Evolutionary conservation across 1,140 invertebrate genomes (phyloP), one percentile per base, ranked within the genome.

Genomic region (Dysdera silvatica): DNA sequence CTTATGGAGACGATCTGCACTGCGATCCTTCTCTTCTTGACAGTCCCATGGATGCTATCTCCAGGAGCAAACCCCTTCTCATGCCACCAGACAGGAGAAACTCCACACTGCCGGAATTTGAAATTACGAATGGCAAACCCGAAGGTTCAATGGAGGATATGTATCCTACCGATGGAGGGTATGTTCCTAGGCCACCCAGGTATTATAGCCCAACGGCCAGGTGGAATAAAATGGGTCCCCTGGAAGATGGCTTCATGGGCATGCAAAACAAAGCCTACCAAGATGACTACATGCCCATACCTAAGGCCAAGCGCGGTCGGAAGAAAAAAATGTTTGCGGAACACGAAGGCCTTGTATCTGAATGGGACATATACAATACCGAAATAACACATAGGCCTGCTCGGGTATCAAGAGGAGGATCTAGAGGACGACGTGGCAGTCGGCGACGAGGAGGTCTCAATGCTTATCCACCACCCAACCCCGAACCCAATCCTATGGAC

Each of bases 321-420:
- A 63, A 63, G 33, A 63, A 49, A 45, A 63, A 63, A 32, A 55
- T 56, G 23, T 63, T 47, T 31, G 61, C 55, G 12, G 16, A 37
- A 16, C 52, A 63, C 4, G 47, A 28, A 28, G 57, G 57, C 7
- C 55, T 63, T 12, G 53, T 63, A 16, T 35, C 61, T 3, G 61
- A 63, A 12, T 63, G 61, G 61, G 61, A 63, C 18, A 63, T 63
- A 53, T 63, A 63, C 52, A 63, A 63, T 26, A 48, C 61, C 2
- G 61, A 63, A 23, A 40, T 63, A 4, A 53, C 51, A 12, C 61
- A 63, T 23, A 20, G 61, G 24, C 61, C 61, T 8, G 51, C 60
- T 14, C 48, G 61, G 24, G 24, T 58, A 16, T 58, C 62, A 16
- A 40, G 62, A 47, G 55, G 62, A 8, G 55, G 55, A 1, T 20